phyloP scores from a whole-genome alignment of 2,888 invertebrate species.

The Oscheius onirici region DNA sequence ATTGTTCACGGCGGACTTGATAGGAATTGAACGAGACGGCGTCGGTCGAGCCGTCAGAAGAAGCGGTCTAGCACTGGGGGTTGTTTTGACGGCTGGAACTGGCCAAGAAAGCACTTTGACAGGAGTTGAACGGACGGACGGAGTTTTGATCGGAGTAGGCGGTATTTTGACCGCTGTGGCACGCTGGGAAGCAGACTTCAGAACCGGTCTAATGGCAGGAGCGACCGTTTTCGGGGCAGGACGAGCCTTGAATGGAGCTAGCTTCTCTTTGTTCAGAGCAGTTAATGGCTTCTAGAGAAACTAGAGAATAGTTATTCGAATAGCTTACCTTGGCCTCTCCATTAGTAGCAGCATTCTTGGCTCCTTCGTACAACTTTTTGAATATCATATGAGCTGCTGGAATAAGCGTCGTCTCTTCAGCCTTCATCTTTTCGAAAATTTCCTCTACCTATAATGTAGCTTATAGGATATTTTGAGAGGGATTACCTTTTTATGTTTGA shows the following conservation, averaged over 20 bases:
- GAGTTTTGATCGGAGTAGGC: background rate
- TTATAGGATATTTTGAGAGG: background rate
- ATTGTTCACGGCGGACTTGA: too few species aligned
- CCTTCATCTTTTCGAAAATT: background rate
- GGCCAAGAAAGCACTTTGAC: background rate
- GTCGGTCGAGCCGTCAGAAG: background rate
- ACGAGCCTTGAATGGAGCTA: too few species aligned
- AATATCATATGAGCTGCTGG: background rate
- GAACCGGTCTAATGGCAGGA: too few species aligned
- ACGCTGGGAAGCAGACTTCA: background rate
- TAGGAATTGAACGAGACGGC: background rate
- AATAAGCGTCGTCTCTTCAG: background rate
- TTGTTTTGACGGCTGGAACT: background rate
- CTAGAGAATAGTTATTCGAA: too few species aligned
- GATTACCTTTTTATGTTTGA: conserved; percentile 88
- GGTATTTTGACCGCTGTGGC: background rate
- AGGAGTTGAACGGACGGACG: background rate
- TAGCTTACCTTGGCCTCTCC: too few species aligned
- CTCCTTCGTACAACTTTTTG: background rate
- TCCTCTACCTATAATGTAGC: background rate
- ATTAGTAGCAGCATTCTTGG: too few species aligned
- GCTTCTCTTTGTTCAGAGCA: too few species aligned
- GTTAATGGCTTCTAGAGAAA: too few species aligned
- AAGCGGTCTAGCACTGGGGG: background rate
- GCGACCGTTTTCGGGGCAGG: too few species aligned